phyloP scores from a whole-genome alignment of 1,140 invertebrate genomes.

The Tetramorium alpestre region DNA sequence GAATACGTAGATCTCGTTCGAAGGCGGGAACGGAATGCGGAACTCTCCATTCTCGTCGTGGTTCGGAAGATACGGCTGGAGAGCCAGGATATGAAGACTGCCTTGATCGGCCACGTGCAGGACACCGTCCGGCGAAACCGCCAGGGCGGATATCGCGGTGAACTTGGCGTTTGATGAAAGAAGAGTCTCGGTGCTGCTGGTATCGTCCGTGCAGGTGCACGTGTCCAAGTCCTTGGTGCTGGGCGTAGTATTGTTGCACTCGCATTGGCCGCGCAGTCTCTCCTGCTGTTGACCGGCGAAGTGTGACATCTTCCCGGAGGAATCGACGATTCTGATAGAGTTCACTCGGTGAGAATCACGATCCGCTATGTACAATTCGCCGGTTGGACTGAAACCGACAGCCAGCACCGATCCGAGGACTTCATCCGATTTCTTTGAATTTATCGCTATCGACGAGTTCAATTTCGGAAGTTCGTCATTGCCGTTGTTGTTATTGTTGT shows the following conservation, averaged over 20 bases:
- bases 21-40: constrained; percentile 95
- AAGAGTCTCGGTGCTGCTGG: constrained; percentile 92
- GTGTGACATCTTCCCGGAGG: constrained; percentile 93
- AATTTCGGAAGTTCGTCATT: constrained; percentile 66
- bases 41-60: constrained; percentile 97
- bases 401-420: constrained; percentile 92
- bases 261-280: constrained; percentile 80
- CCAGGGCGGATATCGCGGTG: constrained; percentile 95
- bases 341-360: constrained; percentile 96
- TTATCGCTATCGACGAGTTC: constrained; percentile 68
- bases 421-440: constrained; percentile 84
- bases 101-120: constrained; percentile 98
- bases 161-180: constrained; percentile 96
- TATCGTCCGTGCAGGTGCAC: constrained; percentile 88
- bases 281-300: constrained; percentile 92
- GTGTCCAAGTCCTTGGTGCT: constrained; percentile 84
- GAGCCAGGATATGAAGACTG: constrained; percentile 94
- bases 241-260: constrained; percentile 81
- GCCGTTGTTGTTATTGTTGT: constrained; percentile 66
- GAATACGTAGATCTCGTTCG: constrained; percentile 97
- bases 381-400: constrained; percentile 96
- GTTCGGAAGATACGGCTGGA: constrained; percentile 95
- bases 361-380: constrained; percentile 97
- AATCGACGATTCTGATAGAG: constrained; percentile 93
- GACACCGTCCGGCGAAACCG: constrained; percentile 97